Evolutionary conservation across 2,113 vertebrate species (phyloP).

Genomic region (Pampusana beccarii): DNA sequence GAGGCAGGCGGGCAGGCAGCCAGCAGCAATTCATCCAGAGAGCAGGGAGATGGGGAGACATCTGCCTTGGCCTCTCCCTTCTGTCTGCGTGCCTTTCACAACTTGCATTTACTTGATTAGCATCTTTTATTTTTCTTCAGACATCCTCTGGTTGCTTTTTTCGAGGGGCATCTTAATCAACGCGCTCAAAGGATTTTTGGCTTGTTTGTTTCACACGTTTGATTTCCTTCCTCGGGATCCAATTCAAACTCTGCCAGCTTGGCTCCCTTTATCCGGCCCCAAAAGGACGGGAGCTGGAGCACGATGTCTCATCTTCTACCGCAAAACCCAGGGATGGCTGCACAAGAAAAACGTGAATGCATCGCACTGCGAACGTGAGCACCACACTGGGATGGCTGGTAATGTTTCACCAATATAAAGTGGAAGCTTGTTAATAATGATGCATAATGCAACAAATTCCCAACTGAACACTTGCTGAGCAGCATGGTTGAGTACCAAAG

Average conservation of each 20-base stretch:
- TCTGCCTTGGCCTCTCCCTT: not conserved
- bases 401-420: accelerated
- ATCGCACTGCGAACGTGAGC: not conserved
- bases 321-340: not conserved
- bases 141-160: not conserved
- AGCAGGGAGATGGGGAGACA: not conserved
- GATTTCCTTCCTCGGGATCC: not conserved
- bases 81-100: not conserved
- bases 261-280: not conserved
- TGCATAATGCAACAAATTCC: not conserved
- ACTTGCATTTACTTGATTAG: not conserved
- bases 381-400: not conserved
- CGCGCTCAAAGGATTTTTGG: accelerated
- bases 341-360: not conserved
- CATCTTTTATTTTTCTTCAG: not conserved
- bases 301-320: not conserved
- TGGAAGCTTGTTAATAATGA: not conserved
- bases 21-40: not conserved
- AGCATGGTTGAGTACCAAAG: too few relatives aligned
- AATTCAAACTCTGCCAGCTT: not conserved
- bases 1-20: not conserved
- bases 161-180: not conserved
- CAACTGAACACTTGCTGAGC: accelerated
- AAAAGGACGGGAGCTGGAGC: not conserved
- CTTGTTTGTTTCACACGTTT: not conserved